These are phyloP conservation scores for Lophochroa leadbeateri DNA, from an alignment of 2,113 vertebrate genomes.

Conservation along the genomic window DNA sequence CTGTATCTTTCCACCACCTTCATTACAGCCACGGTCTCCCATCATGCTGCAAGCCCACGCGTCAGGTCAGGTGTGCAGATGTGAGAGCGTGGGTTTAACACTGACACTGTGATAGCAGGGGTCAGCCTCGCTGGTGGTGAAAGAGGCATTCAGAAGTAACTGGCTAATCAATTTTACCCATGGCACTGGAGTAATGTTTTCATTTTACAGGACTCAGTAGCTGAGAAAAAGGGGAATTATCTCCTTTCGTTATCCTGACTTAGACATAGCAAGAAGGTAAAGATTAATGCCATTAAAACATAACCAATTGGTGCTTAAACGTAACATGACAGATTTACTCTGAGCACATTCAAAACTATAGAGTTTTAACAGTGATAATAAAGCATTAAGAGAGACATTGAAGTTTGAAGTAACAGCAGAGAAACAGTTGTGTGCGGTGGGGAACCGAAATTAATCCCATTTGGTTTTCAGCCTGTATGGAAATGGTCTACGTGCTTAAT, in stretches of 20 bases:
- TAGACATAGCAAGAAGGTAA: neutral
- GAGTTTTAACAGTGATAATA: conserved; percentile 41
- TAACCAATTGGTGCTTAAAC: conserved; percentile 9
- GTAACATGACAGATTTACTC: conserved; percentile 50
- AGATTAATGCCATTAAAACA: conserved; percentile 53
- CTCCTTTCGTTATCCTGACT: neutral
- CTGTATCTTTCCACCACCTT: neutral
- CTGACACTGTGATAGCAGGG: too few relatives aligned
- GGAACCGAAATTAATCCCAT: conserved; percentile 29
- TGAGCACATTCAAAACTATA: neutral
- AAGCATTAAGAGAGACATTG: conserved; percentile 39
- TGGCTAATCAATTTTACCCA: neutral
- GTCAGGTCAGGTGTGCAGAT: fast-evolving
- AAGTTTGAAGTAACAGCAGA: conserved; percentile 30
- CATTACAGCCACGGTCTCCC: neutral
- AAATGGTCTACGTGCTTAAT: conserved; percentile 12
- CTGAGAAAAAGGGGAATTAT: neutral
- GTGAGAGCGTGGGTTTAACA: fast-evolving
- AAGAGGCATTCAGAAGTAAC: neutral
- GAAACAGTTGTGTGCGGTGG: neutral
- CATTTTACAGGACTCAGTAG: neutral
- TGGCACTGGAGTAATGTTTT: fast-evolving
- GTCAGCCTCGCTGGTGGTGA: neutral
- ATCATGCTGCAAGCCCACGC: fast-evolving
- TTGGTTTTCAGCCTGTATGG: neutral